A percentile compares a stretch with the other conserved stretches of the same genome.
Conservation (phyloP, 2,888 invertebrate genomes). For the Eupsilia transversa region DNA sequence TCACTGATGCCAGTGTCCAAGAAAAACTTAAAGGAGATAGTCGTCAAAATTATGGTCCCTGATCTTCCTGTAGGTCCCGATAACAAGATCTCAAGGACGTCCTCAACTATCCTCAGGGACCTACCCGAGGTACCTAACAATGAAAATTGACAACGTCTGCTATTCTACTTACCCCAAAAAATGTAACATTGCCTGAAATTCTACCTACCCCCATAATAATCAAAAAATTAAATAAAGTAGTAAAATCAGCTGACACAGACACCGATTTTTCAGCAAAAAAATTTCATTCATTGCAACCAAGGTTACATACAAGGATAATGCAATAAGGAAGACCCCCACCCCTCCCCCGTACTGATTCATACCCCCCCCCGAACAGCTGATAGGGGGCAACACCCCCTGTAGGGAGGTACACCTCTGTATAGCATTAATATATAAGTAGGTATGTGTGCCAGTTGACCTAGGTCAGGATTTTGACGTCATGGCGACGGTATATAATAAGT, state of each 20-base stretch:
- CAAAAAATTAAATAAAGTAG: neutral
- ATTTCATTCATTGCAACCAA: slow-evolving; percentile 66
- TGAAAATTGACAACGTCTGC: neutral
- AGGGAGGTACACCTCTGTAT: slow-evolving; percentile 60
- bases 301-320: slow-evolving; percentile 74
- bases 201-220: neutral
- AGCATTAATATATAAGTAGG: slow-evolving; percentile 65
- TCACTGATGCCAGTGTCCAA: no score
- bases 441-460: slow-evolving; percentile 64
- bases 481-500: slow-evolving; percentile 24
- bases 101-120: no score
- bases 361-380: slow-evolving; percentile 67
- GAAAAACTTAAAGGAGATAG: no score
- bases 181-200: neutral
- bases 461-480: slow-evolving; percentile 61
- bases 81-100: no score
- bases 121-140: no score
- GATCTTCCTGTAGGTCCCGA: no score
- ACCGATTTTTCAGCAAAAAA: slow-evolving; percentile 34
- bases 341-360: slow-evolving; percentile 45
- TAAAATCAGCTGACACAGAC: slow-evolving; percentile 2
- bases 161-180: neutral
- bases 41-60: no score
- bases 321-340: slow-evolving; percentile 70
- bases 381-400: slow-evolving; percentile 60